Evolutionary conservation across 1,140 invertebrate genomes (phyloP).

Genomic region (Aphis craccivora): DNA sequence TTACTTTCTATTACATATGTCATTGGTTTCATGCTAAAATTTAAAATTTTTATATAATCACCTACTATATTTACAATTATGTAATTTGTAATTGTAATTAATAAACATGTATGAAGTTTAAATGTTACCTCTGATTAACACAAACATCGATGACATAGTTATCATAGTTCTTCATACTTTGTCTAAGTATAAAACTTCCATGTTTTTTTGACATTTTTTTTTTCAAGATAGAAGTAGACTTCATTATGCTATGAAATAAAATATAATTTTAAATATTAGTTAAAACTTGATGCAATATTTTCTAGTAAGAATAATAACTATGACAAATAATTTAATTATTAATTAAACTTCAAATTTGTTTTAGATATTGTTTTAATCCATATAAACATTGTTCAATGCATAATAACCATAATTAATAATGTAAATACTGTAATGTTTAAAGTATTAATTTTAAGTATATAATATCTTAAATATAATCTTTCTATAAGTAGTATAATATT

Average conservation of each 20-base stretch:
- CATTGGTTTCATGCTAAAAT: constrained; percentile 71
- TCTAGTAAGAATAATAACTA: not conserved
- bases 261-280: not conserved
- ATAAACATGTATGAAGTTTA: not conserved
- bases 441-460: too few relatives aligned
- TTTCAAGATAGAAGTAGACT: constrained; percentile 82
- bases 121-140: constrained; percentile 70
- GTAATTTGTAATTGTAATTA: constrained; percentile 41
- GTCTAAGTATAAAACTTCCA: constrained; percentile 81
- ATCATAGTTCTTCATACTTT: constrained; percentile 80
- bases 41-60: constrained; percentile 48
- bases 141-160: constrained; percentile 83
- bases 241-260: constrained; percentile 72
- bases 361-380: not conserved
- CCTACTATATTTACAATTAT: not conserved
- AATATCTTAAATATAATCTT: too few relatives aligned
- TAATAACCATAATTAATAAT: too few relatives aligned
- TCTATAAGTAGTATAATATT: too few relatives aligned
- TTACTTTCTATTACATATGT: constrained; percentile 69
- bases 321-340: not conserved
- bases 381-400: not conserved
- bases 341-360: not conserved
- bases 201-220: constrained; percentile 76
- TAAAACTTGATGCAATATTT: not conserved
- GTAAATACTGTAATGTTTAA: too few relatives aligned